Evolutionary conservation across 2,888 invertebrate species (phyloP), one percentile per base, ranked within the genome.

Genomic region (Hylaea fasciaria): DNA sequence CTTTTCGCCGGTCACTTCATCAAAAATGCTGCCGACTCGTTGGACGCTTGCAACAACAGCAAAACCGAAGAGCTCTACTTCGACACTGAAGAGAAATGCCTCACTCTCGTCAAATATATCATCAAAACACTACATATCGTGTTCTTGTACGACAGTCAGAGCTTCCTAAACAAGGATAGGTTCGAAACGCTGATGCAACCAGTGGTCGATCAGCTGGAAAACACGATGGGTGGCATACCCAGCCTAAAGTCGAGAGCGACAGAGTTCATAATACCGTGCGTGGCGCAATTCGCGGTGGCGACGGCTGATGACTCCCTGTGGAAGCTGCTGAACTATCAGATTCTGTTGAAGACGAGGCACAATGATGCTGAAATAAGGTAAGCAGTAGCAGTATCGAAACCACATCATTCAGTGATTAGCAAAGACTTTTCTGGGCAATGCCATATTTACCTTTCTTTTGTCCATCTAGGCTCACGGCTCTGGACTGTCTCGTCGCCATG

Each of bases 291-390:
- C 74, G 96, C 97, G 0, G 95, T 96, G 11, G 96, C 96, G 0
- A 95, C 95, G 0, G 95, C 95, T 1, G 98, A 97, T 77, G 98
- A 98, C 81, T 94, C 96, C 0, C 85, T 97, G 29, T 98, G 98
- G 96, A 98, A 98, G 80, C 94, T 96, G 71, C 89, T 98, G 64
- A 97, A 98, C 81, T 97, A 98, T 83, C 97, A 98, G 82, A 94
- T 98, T 66, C 87, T 98, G 55, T 91, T 98, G 67, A 98, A 98
- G 90, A 97, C 97, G 0, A 94, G 97, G 63, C 95, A 96, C 74
- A 93, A 94, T 68, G 94, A 94, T 62, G 93, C 96, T 0, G 94
- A 95, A 80, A 96, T 97, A 66, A 92, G 94, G 92, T 93, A 60
- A 58, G 74, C 73, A 10, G 28, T 3, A 7, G 28, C 7, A 28